phyloP scores from a whole-genome alignment of 2,888 invertebrate species.

The Nesidiocoris tenuis region DNA sequence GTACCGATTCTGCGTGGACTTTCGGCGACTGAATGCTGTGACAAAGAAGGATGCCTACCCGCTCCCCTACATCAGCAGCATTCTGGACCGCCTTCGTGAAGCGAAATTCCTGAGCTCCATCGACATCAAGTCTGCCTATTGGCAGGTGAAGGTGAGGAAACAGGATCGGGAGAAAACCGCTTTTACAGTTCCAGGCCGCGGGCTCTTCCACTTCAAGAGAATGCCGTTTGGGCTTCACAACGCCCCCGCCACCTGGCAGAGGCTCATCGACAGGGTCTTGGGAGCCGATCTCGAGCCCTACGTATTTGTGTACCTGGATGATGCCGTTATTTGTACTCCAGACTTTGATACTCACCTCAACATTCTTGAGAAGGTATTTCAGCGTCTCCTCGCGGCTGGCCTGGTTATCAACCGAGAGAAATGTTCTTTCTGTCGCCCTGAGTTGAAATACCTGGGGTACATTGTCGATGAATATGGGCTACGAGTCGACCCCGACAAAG shows the following conservation, averaged over 20 bases:
- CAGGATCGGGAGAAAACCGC: constrained; percentile 49
- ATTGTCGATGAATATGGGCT: constrained; percentile 36
- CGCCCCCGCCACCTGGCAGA: constrained; percentile 43
- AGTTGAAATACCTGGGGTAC: constrained; percentile 40
- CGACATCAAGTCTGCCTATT: constrained; percentile 48
- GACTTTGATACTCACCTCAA: constrained; percentile 24
- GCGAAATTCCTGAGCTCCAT: constrained; percentile 36
- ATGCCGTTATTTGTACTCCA: constrained; percentile 20
- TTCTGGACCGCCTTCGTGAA: constrained; percentile 46
- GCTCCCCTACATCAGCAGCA: constrained; percentile 45
- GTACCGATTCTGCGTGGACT: constrained; percentile 48
- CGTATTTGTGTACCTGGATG: constrained; percentile 34
- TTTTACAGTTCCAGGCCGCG: constrained; percentile 47
- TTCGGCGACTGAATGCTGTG: constrained; percentile 46
- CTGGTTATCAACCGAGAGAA: constrained; percentile 31
- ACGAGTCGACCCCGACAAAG: constrained; percentile 39
- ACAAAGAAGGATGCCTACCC: constrained; percentile 49
- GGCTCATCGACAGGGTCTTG: constrained; percentile 44
- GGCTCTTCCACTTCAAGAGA: constrained; percentile 50
- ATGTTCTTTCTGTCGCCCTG: constrained; percentile 25
- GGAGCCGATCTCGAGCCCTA: constrained; percentile 30
- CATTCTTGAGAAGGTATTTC: constrained; percentile 1
- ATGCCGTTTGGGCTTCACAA: constrained; percentile 48
- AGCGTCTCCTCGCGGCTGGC: constrained; percentile 16
- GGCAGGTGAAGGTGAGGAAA: constrained; percentile 46